A percentile compares a stretch with the other conserved stretches of the same genome.
These are phyloP conservation scores for Porites cylindrica DNA, from an alignment of 92 coral and sea anemone species.

Conservation along the genomic window DNA sequence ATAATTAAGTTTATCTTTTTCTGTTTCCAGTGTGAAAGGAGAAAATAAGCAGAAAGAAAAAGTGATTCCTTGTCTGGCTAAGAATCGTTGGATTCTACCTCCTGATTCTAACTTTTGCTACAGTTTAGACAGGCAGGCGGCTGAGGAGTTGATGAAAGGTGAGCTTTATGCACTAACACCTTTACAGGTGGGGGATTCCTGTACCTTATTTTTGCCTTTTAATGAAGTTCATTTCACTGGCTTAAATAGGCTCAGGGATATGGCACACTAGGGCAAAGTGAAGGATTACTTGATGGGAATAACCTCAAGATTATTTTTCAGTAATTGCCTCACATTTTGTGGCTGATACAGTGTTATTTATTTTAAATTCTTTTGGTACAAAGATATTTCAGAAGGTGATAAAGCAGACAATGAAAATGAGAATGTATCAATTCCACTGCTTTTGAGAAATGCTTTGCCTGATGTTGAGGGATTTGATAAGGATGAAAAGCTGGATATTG, in stretches of 20 bases:
- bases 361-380: background rate
- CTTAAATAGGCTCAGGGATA: too few relatives aligned
- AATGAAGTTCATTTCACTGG: too few relatives aligned
- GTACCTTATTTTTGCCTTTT: too few relatives aligned
- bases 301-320: background rate
- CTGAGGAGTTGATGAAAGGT: constrained; percentile 95
- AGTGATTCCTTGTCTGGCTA: constrained; percentile 81
- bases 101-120: constrained; percentile 51
- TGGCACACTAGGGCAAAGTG: too few relatives aligned
- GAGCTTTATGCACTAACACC: background rate
- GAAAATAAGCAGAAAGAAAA: constrained; percentile 80
- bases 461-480: constrained; percentile 78
- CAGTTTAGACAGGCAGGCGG: constrained; percentile 87
- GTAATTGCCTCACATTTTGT: background rate
- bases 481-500: constrained; percentile 82
- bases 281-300: too few relatives aligned
- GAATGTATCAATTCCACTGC: constrained; percentile 78
- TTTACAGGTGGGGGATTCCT: too few relatives aligned
- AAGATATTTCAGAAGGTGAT: constrained; percentile 59
- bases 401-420: constrained; percentile 56
- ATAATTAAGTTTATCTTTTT: background rate
- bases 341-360: too few relatives aligned
- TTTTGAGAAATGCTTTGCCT: constrained; percentile 84
- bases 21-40: constrained; percentile 74
- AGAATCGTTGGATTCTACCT: constrained; percentile 85